Evolutionary conservation across 2,113 vertebrate species (phyloP), one percentile per base, ranked within the genome.

Genomic region (Atlantisia rogersi): DNA sequence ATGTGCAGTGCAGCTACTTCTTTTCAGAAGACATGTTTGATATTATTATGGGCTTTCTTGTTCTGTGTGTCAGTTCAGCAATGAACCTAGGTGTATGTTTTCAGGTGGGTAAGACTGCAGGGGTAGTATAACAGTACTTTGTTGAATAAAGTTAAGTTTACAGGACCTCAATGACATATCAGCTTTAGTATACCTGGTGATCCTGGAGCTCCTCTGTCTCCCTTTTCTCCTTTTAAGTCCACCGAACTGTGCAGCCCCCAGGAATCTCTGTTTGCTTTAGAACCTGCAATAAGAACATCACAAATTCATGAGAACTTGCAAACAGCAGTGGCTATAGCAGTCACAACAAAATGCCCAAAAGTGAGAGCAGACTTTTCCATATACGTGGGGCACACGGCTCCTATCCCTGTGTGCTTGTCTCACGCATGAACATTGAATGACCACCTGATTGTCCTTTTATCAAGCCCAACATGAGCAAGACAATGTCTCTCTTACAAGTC

Each of bases 191-290:
- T 97, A 99, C 99, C 98, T 97, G 97, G 96, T 81, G 98, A 97
- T 70, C 98, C 98, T 12, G 99, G 98, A 46, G 97, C 92, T 8
- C 99, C 99, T 82, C 96, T 97, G 39, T 99, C 98, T 42, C 99
- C 99, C 69, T 99, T 99, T 74, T 99, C 99, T 95, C 99, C 99
- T 98, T 99, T 99, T 12, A 94, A 86, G 37, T 92, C 50, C 1
- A 7, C 25, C n/a, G 93, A 37, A 62, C 88, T 97, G 1, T 71
- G 96, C 58, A 90, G 83, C 31, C 89, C 94, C 97, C 97, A 98
- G 77, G 97, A 98, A 74, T 96, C 97, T 90, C 96, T 95, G 50
- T 94, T 97, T 94, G 92, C 97, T 95, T 98, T 97, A 82, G 95
- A 39, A 31, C 97, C 98, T 98, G 93, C 31, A 56, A 80, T 29